Percentiles rank a stretch among this genome's conserved stretches.
Evolutionary conservation across 2,113 vertebrate genomes (phyloP).

Genomic region (Amia ocellicauda): DNA sequence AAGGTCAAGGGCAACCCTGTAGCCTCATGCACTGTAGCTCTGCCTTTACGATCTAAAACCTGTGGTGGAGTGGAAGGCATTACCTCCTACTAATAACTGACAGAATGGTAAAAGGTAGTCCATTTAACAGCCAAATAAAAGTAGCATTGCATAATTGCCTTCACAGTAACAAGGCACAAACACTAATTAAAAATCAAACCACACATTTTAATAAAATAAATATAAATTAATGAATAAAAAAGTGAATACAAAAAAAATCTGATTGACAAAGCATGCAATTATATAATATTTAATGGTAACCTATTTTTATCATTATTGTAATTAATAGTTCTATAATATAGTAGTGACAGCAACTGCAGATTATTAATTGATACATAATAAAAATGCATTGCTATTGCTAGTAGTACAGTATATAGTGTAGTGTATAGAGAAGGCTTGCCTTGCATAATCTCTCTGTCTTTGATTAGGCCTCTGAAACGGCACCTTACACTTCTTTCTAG

Average conservation of each 20-base stretch:
- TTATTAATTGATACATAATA: slow-evolving; percentile 60
- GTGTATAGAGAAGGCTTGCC: slow-evolving; percentile 53
- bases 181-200: no score
- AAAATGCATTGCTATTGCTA: slow-evolving; percentile 58
- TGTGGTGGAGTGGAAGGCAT: slow-evolving; percentile 5
- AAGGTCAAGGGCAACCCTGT: slow-evolving; percentile 4
- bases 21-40: not conserved
- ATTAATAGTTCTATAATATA: slow-evolving; percentile 4
- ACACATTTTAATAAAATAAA: no score
- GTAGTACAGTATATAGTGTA: no score
- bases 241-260: no score
- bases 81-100: slow-evolving; percentile 5
- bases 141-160: not conserved
- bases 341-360: slow-evolving; percentile 1
- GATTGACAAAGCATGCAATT: not conserved
- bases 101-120: not conserved
- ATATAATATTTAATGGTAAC: not conserved
- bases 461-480: slow-evolving; percentile 41
- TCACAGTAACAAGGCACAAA: no score
- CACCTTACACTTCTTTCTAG: slow-evolving; percentile 12
- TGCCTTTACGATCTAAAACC: slow-evolving; percentile 1
- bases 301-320: not conserved
- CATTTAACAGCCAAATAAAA: not conserved
- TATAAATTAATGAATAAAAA: not conserved
- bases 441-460: slow-evolving; percentile 50